Percentiles rank a stretch among this genome's conserved stretches.
Conservation (phyloP, 1,140 invertebrate genomes). For the Dryas iulia region DNA sequence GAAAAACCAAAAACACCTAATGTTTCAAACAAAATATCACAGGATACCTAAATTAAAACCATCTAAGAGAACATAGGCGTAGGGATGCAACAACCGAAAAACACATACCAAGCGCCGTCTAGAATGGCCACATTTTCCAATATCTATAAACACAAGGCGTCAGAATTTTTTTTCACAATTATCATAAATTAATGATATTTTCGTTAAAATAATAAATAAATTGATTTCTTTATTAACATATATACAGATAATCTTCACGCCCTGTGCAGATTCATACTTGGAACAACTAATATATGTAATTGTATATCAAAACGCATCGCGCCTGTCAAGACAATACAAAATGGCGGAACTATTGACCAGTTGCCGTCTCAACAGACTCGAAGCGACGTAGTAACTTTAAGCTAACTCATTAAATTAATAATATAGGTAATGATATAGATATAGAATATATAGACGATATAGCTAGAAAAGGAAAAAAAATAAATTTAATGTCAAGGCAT, state of each 20-base stretch:
- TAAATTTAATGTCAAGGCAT: constrained; percentile 41
- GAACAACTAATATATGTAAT: constrained; percentile 15
- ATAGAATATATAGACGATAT: constrained; percentile 24
- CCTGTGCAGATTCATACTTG: constrained; percentile 14
- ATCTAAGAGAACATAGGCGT: constrained; percentile 24
- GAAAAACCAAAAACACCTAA: background rate
- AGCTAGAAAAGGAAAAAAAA: constrained; percentile 25
- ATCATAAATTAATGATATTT: background rate
- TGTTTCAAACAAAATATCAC: constrained; percentile 11
- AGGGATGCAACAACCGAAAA: constrained; percentile 30
- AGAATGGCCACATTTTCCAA: constrained; percentile 20
- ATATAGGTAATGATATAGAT: background rate
- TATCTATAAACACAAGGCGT: constrained; percentile 22
- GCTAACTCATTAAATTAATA: background rate
- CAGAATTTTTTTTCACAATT: constrained; percentile 6
- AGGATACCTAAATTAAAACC: constrained; percentile 9
- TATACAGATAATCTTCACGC: constrained; percentile 20
- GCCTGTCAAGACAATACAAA: constrained; percentile 11
- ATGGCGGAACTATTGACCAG: no score
- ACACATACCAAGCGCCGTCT: constrained; percentile 29
- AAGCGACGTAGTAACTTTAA: background rate
- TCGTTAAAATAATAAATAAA: background rate
- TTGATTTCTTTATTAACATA: no score
- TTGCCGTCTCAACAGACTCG: background rate
- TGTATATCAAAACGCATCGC: constrained; percentile 12